Evolutionary conservation across 2,797 vertebrate genomes (phyloP).

Genomic region (Diceros bicornis): DNA sequence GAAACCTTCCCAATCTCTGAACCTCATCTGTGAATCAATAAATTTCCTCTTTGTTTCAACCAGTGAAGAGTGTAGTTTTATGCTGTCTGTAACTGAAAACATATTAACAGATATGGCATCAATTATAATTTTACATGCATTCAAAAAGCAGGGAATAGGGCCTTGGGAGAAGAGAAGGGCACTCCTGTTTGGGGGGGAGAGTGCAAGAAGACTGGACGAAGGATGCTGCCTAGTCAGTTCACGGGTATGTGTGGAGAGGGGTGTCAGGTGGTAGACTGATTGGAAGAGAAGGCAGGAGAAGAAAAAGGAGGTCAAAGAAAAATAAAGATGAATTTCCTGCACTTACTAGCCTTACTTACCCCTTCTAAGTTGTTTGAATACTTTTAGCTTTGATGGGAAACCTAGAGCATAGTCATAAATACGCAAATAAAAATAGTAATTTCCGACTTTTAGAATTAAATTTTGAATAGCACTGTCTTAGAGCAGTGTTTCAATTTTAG

Average conservation of each 20-base stretch:
- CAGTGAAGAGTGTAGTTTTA: neutral
- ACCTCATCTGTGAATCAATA: neutral
- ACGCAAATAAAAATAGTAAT: slow-evolving; percentile 1
- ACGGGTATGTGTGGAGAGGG: neutral
- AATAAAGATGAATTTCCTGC: slow-evolving; percentile 8
- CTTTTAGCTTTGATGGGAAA: slow-evolving; percentile 25
- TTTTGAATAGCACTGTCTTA: neutral
- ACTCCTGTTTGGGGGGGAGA: neutral
- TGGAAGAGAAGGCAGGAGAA: neutral
- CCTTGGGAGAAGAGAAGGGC: neutral
- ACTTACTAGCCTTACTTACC: neutral
- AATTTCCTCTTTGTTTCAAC: neutral
- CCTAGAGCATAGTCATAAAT: neutral
- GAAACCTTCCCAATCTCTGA: neutral
- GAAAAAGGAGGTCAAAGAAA: neutral
- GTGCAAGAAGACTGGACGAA: neutral
- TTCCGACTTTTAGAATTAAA: slow-evolving; percentile 49
- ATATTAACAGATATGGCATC: neutral
- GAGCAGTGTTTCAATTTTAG: neutral
- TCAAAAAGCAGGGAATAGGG: neutral
- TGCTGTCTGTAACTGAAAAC: neutral
- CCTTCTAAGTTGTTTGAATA: slow-evolving; percentile 18
- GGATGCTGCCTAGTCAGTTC: neutral
- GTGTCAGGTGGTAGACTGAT: neutral
- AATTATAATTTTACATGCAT: neutral